phyloP scores from a whole-genome alignment of 1,140 invertebrate species.

The Drosophila novamexicana region DNA sequence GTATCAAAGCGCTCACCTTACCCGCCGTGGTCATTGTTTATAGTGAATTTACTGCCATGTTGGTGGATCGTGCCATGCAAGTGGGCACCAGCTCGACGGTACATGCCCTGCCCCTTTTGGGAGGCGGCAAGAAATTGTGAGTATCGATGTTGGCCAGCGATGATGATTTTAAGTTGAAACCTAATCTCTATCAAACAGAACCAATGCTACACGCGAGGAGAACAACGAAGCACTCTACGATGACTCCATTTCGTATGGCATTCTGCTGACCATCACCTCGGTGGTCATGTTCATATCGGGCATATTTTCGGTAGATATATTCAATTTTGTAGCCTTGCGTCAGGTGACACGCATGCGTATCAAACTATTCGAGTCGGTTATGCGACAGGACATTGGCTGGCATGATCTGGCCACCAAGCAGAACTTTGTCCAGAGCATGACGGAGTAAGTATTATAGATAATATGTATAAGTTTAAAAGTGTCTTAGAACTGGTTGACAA shows the following conservation, averaged over 20 bases:
- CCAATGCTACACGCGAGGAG: slow-evolving; percentile 86
- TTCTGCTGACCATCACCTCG: slow-evolving; percentile 86
- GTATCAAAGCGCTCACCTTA: slow-evolving; percentile 87
- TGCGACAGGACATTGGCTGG: slow-evolving; percentile 96
- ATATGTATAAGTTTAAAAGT: no score
- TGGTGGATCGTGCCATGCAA: slow-evolving; percentile 85
- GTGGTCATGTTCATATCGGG: slow-evolving; percentile 88
- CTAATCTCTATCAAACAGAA: slow-evolving; percentile 43
- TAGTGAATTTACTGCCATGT: slow-evolving; percentile 88
- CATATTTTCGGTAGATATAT: slow-evolving; percentile 88
- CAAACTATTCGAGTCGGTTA: slow-evolving; percentile 89
- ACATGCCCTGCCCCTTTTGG: slow-evolving; percentile 84
- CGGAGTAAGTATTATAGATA: slow-evolving; percentile 87
- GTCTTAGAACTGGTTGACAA: no score
- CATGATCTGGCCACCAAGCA: slow-evolving; percentile 93
- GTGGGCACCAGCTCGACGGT: slow-evolving; percentile 84
- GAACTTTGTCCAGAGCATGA: slow-evolving; percentile 94
- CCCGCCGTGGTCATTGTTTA: slow-evolving; percentile 90
- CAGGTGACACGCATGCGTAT: slow-evolving; percentile 90
- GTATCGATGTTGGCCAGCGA: slow-evolving; percentile 58
- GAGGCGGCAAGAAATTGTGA: slow-evolving; percentile 86
- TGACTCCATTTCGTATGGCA: slow-evolving; percentile 88
- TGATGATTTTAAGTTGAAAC: neutral
- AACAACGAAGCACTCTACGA: slow-evolving; percentile 87
- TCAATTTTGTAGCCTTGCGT: slow-evolving; percentile 87